Evolutionary conservation across 2,888 invertebrate species (phyloP), one percentile per base, ranked within the genome.

Genomic region (Conistra vaccinii): DNA sequence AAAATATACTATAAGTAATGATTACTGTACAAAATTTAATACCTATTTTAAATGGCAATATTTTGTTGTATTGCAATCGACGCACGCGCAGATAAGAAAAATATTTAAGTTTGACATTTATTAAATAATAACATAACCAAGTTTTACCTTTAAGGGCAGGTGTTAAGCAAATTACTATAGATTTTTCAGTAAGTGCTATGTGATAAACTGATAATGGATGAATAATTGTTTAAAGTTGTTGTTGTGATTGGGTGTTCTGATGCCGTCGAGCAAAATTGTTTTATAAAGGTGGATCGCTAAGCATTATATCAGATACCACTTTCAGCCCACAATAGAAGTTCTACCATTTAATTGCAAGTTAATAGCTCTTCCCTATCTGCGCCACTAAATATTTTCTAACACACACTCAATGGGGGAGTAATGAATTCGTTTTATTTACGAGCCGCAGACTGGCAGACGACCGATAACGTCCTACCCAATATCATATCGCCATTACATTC

Each of bases 391-490:
- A 92, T 94, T 93, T 92, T 91, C 90, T 89, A 89, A 90, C 90
- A 89, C 92, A 89, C 76, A 84, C 84, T 87, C 84, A 82, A 87
- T 87, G 90, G 93, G 91, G 92, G 90, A 90, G 91, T 93, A 94
- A 94, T 94, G 94, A 94, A 93, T 93, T 91, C 90, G 86, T 81
- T 90, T 94, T 94, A 94, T 94, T 94, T 94, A 94, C 89, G 93
- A 91, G 89, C 90, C 88, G 90, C 86, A 91, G 92, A 94, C 91
- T 92, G 92, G 91, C 88, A 90, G 91, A 89, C 92, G 92, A 92
- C 88, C 91, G 94, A 94, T 94, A 94, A 90, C 92, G 91, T 90
- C 92, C 91, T 90, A 89, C 89, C 91, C 92, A 92, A 94, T 93
- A 94, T 94, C 91, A 94, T 93, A 94, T 90, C 88, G 89, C 93